Percentiles rank a stretch among this genome's conserved stretches.
Evolutionary conservation across 2,888 invertebrate genomes (phyloP).

Genomic region (Rhamphomyia laevipes): DNA sequence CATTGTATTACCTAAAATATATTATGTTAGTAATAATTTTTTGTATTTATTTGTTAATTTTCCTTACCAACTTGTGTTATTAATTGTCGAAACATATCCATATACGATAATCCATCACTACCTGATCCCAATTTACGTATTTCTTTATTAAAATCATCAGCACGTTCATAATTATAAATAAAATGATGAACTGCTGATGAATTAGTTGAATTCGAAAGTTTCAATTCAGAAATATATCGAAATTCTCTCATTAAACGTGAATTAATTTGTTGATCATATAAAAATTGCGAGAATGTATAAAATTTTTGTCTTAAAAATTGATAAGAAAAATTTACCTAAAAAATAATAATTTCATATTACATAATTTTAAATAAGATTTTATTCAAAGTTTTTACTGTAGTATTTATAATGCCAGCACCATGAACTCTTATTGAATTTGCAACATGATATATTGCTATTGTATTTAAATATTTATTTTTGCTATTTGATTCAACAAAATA

Average conservation of each 20-base stretch:
- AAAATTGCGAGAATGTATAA: slow-evolving; percentile 88
- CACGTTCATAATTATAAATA: slow-evolving; percentile 57
- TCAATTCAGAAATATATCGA: slow-evolving; percentile 61
- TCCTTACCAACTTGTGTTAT: slow-evolving; percentile 79
- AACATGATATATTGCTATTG: slow-evolving; percentile 88
- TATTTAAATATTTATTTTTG: slow-evolving; percentile 86
- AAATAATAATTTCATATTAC: not conserved
- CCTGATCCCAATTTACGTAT: slow-evolving; percentile 78
- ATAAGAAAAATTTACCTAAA: slow-evolving; percentile 69
- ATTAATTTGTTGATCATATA: slow-evolving; percentile 96
- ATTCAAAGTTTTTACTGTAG: slow-evolving; percentile 49
- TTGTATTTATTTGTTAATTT: not conserved
- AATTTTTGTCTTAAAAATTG: slow-evolving; percentile 90
- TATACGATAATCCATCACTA: slow-evolving; percentile 70
- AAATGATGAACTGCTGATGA: not conserved
- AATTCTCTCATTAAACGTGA: slow-evolving; percentile 84
- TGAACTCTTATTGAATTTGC: slow-evolving; percentile 96
- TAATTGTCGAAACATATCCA: slow-evolving; percentile 85
- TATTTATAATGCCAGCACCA: slow-evolving; percentile 92
- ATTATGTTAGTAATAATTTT: not conserved
- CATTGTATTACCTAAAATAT: slow-evolving; percentile 59
- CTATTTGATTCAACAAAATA: slow-evolving; percentile 88
- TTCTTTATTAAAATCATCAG: slow-evolving; percentile 86
- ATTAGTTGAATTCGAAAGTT: slow-evolving; percentile 19
- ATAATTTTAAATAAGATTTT: slow-evolving; percentile 2